phyloP scores from a whole-genome alignment of 2,113 vertebrate genomes.

The Arizona elegans region DNA sequence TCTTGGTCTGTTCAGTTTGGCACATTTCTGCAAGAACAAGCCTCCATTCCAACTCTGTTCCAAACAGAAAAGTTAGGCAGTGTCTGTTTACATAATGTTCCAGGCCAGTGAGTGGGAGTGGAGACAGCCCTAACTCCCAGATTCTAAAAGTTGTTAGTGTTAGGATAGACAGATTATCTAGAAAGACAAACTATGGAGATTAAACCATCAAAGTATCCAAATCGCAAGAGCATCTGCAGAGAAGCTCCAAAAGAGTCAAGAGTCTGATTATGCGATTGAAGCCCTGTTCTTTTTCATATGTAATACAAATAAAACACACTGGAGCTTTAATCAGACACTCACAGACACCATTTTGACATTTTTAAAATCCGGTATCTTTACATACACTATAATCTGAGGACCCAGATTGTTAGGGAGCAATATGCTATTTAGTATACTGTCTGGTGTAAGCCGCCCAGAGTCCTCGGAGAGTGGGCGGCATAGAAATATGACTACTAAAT shows the following conservation, averaged over 20 bases:
- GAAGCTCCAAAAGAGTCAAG: background rate
- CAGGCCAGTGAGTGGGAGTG: background rate
- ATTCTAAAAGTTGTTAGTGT: background rate
- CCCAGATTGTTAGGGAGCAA: no score
- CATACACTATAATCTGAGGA: background rate
- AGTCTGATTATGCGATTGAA: background rate
- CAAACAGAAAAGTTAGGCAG: background rate
- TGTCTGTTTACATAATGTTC: background rate
- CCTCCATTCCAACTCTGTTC: background rate
- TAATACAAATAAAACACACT: background rate
- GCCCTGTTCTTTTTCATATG: background rate
- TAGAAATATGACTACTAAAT: no score
- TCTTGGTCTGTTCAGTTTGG: background rate
- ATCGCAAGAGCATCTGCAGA: background rate
- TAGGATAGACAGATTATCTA: background rate
- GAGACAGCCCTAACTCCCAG: background rate
- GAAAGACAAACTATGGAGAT: background rate
- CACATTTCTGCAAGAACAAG: background rate
- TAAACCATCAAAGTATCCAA: background rate
- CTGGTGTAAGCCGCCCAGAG: no score
- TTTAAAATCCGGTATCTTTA: fast-evolving
- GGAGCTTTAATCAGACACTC: background rate
- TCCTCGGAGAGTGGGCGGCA: no score
- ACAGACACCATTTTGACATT: background rate
- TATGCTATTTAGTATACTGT: no score